phyloP scores from a whole-genome alignment of 1,140 invertebrate genomes.

The Drosophila kohkoa region DNA sequence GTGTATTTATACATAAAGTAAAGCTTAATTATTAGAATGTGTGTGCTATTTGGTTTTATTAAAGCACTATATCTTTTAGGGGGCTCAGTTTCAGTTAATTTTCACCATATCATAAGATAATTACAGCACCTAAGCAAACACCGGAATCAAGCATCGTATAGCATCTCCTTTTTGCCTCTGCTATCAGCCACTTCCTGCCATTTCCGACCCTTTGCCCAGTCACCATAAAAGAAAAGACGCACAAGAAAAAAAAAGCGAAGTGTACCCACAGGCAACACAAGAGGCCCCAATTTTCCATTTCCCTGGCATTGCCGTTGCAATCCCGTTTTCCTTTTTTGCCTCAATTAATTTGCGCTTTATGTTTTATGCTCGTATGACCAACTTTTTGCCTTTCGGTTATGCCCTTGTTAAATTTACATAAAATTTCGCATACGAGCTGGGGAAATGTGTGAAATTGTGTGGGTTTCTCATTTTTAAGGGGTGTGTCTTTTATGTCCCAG shows the following conservation, averaged over 20 bases:
- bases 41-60: background rate
- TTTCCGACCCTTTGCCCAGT: slow-evolving; percentile 49
- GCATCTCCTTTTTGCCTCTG: slow-evolving; percentile 19
- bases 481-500: background rate
- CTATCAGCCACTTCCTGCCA: slow-evolving; percentile 42
- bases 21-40: background rate
- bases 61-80: slow-evolving; percentile 3
- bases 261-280: slow-evolving; percentile 28
- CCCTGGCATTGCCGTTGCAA: slow-evolving; percentile 2
- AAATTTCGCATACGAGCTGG: slow-evolving; percentile 32
- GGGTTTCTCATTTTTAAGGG: slow-evolving; percentile 3
- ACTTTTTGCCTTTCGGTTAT: slow-evolving; percentile 62
- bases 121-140: slow-evolving; percentile 45
- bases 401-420: slow-evolving; percentile 77
- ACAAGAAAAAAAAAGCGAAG: slow-evolving; percentile 11
- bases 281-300: slow-evolving; percentile 15
- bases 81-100: slow-evolving; percentile 5
- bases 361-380: slow-evolving; percentile 64
- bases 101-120: slow-evolving; percentile 42
- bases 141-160: slow-evolving; percentile 38
- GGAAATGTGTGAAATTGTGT: slow-evolving; percentile 40
- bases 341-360: slow-evolving; percentile 82
- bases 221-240: slow-evolving; percentile 8
- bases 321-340: slow-evolving; percentile 47
- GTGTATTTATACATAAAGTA: slow-evolving; percentile 9